A percentile compares a stretch with the other conserved stretches of the same genome.
Evolutionary conservation across 1,140 invertebrate genomes (phyloP).

Genomic region (Dreissena polymorpha): DNA sequence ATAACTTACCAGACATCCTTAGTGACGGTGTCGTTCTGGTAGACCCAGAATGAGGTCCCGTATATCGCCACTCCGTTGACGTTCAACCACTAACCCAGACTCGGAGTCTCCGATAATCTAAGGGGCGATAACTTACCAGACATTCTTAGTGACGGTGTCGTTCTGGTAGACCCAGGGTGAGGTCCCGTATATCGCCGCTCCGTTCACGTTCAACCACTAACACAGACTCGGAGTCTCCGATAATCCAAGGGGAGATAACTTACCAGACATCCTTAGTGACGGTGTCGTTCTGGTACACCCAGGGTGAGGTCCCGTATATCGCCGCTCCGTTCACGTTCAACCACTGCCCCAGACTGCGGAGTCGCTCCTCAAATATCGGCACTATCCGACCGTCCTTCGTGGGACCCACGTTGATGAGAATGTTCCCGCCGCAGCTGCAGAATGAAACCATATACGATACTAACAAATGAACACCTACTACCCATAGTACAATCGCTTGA

Average conservation of each 20-base stretch:
- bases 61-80: too few species aligned
- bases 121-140: too few species aligned
- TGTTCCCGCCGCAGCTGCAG: constrained; percentile 91
- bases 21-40: too few species aligned
- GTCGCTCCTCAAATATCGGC: constrained; percentile 94
- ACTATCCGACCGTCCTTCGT: constrained; percentile 93
- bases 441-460: not conserved
- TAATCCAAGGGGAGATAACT: not conserved
- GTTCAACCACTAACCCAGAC: too few species aligned
- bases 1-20: too few species aligned
- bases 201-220: too few species aligned
- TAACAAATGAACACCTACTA: not conserved
- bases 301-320: constrained; percentile 90
- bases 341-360: constrained; percentile 87
- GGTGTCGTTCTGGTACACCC: constrained; percentile 90
- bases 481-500: not conserved
- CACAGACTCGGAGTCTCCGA: too few species aligned
- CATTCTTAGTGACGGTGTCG: too few species aligned
- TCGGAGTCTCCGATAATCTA: not conserved
- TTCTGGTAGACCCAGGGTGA: too few species aligned
- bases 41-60: too few species aligned
- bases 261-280: constrained; percentile 83
- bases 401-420: constrained; percentile 94
- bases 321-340: constrained; percentile 92
- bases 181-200: too few species aligned